Percentiles rank a stretch among this genome's conserved stretches.
These are phyloP conservation scores for Monopterus albus DNA, from an alignment of 2,113 vertebrate genomes.

Conservation along the genomic window DNA sequence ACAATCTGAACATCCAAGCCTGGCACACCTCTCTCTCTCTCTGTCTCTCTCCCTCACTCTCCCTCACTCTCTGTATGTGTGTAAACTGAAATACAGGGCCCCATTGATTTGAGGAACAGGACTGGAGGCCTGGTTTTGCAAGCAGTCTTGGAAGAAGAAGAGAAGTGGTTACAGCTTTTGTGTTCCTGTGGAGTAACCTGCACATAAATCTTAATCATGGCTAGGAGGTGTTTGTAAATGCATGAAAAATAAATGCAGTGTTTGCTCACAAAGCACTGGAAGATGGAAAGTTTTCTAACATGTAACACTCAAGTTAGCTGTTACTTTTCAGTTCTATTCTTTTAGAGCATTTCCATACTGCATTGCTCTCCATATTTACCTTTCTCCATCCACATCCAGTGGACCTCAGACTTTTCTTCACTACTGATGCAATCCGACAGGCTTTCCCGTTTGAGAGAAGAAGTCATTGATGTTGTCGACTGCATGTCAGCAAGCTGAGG, in stretches of 20 bases:
- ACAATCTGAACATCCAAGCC: conserved; percentile 52
- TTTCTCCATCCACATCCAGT: conserved; percentile 39
- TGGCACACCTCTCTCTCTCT: conserved; percentile 1
- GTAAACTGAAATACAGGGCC: conserved; percentile 30
- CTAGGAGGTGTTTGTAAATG: conserved; percentile 11
- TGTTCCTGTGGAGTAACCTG: conserved; percentile 39
- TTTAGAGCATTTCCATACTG: conserved; percentile 3
- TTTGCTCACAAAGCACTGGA: neutral
- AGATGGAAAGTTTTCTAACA: conserved; percentile 25
- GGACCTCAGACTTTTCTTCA: conserved; percentile 61
- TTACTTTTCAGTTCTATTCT: conserved; percentile 7
- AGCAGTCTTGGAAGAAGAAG: conserved; percentile 60
- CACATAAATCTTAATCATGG: conserved; percentile 31
- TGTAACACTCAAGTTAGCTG: neutral
- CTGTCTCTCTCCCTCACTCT: conserved; percentile 3
- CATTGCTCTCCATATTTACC: conserved; percentile 4
- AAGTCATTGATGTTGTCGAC: conserved; percentile 82
- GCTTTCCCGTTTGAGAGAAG: conserved; percentile 73
- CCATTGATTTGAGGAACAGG: conserved; percentile 67
- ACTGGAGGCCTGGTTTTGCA: conserved; percentile 61
- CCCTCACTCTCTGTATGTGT: neutral
- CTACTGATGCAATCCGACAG: conserved; percentile 77
- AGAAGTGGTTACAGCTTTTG: conserved; percentile 57
- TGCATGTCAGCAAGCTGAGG: conserved; percentile 81
- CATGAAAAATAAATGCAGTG: neutral